phyloP scores from a whole-genome alignment of 2,797 vertebrate genomes.

The Galago senegalensis region DNA sequence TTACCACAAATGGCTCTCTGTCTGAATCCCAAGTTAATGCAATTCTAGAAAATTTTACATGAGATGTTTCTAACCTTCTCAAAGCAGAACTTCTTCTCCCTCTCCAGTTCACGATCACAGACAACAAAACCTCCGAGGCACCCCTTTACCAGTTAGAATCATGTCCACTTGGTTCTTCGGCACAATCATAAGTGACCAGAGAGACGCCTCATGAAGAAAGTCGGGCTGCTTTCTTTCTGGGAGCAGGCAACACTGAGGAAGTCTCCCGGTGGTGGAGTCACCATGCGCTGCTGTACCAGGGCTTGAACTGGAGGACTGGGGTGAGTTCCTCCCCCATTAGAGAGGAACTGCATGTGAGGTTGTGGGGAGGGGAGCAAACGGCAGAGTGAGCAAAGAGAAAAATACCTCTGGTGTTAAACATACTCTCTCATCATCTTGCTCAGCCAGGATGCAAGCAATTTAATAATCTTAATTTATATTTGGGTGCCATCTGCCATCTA shows the following conservation, averaged over 20 bases:
- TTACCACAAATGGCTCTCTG: background rate
- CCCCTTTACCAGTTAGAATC: background rate
- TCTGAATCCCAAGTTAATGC: background rate
- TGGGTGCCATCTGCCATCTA: background rate
- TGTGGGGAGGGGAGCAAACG: background rate
- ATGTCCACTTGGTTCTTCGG: background rate
- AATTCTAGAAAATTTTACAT: conserved; percentile 61
- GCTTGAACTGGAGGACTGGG: background rate
- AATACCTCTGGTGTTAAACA: background rate
- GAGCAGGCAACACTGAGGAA: background rate
- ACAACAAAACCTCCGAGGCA: background rate
- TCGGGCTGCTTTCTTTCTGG: background rate
- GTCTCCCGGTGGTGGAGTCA: rapidly evolving
- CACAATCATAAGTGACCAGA: background rate
- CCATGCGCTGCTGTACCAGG: background rate
- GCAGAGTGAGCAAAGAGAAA: background rate
- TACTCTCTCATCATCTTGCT: background rate
- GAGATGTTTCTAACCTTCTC: conserved; percentile 91
- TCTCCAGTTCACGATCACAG: conserved; percentile 83
- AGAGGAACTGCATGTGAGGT: background rate
- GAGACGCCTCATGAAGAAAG: background rate
- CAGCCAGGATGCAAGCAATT: background rate
- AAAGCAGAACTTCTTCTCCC: conserved; percentile 89
- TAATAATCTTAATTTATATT: background rate
- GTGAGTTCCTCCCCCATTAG: background rate